A percentile compares a stretch with the other conserved stretches of the same genome.
phyloP scores from a whole-genome alignment of 2,888 invertebrate species.

The Norana najaformis region DNA sequence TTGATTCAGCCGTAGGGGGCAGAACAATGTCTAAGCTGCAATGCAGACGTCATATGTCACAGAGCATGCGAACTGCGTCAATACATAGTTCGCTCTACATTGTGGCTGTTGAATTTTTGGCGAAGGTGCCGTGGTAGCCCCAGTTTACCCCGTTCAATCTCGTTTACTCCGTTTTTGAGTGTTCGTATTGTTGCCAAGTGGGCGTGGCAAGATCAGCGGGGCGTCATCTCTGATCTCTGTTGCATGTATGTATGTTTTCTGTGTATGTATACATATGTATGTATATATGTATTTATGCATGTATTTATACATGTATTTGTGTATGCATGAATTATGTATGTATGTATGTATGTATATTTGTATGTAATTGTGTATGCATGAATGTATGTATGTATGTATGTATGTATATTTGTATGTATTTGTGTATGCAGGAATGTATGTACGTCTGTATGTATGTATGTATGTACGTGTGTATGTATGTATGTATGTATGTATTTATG shows the following conservation, averaged over 20 bases:
- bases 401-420: not conserved
- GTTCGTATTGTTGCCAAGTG: not conserved
- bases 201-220: no score
- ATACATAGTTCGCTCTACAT: no score
- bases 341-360: not conserved
- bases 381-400: not conserved
- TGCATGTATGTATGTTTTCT: not conserved
- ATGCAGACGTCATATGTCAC: no score
- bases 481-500: slow-evolving; percentile 18
- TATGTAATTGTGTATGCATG: not conserved
- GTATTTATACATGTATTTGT: not conserved
- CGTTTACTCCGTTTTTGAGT: no score
- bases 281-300: not conserved
- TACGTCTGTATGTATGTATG: not conserved
- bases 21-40: no score
- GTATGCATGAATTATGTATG: not conserved
- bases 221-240: not conserved
- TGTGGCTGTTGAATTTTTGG: no score
- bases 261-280: not conserved
- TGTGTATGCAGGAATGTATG: not conserved
- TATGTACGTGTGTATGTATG: not conserved
- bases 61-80: no score
- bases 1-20: no score
- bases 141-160: no score
- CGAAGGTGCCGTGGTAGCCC: no score